A percentile compares a stretch with the other conserved stretches of the same genome.
These are phyloP conservation scores for Chaenogobius annularis DNA, from an alignment of 2,113 vertebrate species.

Conservation along the genomic window DNA sequence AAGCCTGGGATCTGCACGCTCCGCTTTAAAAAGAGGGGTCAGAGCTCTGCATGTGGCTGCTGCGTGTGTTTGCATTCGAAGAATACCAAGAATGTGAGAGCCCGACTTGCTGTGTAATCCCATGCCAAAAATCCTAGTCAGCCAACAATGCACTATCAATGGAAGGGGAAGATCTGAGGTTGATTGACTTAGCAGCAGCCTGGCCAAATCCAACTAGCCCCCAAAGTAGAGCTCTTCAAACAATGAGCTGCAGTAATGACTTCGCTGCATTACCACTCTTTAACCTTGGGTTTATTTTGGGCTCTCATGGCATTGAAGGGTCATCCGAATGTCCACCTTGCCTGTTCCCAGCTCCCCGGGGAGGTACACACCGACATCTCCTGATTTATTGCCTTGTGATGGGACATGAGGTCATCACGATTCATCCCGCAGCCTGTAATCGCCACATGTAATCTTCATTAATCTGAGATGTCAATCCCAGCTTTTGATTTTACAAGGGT, in stretches of 20 bases:
- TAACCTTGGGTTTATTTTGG: conserved; percentile 31
- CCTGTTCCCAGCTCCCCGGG: conserved; percentile 38
- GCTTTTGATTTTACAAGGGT: conserved; percentile 62
- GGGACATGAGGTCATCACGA: conserved; percentile 56
- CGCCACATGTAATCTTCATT: conserved; percentile 74
- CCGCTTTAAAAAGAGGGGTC: conserved; percentile 71
- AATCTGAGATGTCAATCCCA: conserved; percentile 75
- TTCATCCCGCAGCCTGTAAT: conserved; percentile 66
- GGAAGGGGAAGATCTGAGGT: conserved; percentile 29
- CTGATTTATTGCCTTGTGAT: conserved; percentile 72
- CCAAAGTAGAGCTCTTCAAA: neutral
- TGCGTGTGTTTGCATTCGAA: conserved; percentile 64
- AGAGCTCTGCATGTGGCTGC: conserved; percentile 58
- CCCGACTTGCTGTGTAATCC: conserved; percentile 64
- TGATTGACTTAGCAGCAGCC: conserved; percentile 53
- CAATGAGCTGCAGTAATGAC: conserved; percentile 4
- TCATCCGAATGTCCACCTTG: conserved; percentile 38
- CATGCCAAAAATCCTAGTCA: conserved; percentile 50
- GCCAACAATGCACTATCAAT: conserved; percentile 46
- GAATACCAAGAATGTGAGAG: conserved; percentile 69
- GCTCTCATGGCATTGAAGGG: conserved; percentile 32
- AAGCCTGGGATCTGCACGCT: conserved; percentile 73
- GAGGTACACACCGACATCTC: conserved; percentile 41
- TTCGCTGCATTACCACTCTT: neutral
- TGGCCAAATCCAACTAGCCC: neutral